A percentile compares a stretch with the other conserved stretches of the same genome.
phyloP scores from a whole-genome alignment of 2,888 invertebrate species.

The Cistogaster globosa region DNA sequence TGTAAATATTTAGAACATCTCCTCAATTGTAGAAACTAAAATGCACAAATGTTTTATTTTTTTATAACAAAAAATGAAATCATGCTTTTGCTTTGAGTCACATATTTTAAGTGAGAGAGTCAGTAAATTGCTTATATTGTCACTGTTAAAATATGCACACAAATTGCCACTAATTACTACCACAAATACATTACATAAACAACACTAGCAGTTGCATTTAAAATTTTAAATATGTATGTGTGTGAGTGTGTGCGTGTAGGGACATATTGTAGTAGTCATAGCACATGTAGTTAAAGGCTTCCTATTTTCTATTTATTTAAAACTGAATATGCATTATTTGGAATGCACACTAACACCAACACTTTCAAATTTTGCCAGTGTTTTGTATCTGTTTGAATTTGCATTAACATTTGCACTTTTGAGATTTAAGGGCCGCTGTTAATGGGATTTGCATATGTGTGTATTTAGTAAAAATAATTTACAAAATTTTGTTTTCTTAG shows the following conservation, averaged over 20 bases:
- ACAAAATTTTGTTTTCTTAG: slow-evolving; percentile 48
- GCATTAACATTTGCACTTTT: slow-evolving; percentile 29
- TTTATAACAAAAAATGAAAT: slow-evolving; percentile 17
- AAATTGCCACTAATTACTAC: slow-evolving; percentile 74
- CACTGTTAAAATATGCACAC: slow-evolving; percentile 59
- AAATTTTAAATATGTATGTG: neutral
- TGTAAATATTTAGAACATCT: slow-evolving; percentile 15
- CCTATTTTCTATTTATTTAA: slow-evolving; percentile 58
- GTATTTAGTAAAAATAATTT: slow-evolving; percentile 29
- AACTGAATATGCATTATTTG: slow-evolving; percentile 68
- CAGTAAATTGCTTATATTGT: neutral
- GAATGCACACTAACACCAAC: slow-evolving; percentile 15
- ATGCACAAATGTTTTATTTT: neutral
- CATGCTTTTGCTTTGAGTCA: neutral
- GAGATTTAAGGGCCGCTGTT: slow-evolving; percentile 1
- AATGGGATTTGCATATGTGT: neutral
- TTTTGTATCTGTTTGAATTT: neutral
- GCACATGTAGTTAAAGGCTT: slow-evolving; percentile 44
- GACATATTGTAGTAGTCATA: neutral
- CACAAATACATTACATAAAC: slow-evolving; percentile 48
- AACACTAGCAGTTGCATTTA: neutral
- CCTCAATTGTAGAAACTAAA: neutral
- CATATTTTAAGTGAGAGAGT: neutral
- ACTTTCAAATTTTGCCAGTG: neutral
- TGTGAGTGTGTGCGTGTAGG: neutral